phyloP scores from a whole-genome alignment of 2,113 vertebrate species.

The Apodemus speciosus region DNA sequence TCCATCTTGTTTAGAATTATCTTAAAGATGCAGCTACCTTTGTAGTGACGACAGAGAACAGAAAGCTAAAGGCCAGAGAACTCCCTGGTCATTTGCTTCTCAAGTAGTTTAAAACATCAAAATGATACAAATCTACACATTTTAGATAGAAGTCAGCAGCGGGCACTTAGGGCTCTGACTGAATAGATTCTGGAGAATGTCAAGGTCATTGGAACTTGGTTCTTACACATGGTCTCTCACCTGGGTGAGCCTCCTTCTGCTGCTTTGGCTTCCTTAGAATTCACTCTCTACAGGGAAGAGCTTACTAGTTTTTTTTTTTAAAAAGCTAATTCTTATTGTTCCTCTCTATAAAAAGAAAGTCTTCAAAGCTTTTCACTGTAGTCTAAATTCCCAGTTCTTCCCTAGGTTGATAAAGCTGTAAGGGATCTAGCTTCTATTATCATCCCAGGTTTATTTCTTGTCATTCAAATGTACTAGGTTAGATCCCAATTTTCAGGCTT shows the following conservation, averaged over 20 bases:
- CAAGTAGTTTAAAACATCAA: background rate
- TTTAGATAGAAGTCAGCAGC: conserved; percentile 22
- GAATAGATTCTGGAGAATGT: conserved; percentile 25
- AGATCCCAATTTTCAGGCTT: background rate
- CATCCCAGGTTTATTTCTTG: background rate
- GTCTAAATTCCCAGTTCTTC: background rate
- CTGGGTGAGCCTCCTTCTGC: background rate
- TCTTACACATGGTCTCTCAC: background rate
- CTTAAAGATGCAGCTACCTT: background rate
- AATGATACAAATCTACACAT: background rate
- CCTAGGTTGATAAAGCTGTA: background rate
- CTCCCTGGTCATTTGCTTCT: background rate
- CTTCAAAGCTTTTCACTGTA: background rate
- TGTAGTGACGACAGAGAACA: background rate
- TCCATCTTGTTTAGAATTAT: conserved; percentile 16
- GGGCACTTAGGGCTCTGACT: background rate
- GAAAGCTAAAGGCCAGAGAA: background rate
- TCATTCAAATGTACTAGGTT: background rate
- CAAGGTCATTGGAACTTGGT: conserved; percentile 40
- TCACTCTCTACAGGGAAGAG: background rate
- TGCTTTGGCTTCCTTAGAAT: conserved; percentile 25
- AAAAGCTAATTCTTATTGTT: background rate
- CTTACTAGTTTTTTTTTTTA: background rate
- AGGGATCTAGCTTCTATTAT: background rate
- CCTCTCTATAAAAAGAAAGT: background rate